These are phyloP conservation scores for roundworm (Caenorhabditis elegans) DNA, from an alignment of 1,140 invertebrate genomes.

Conservation along the genomic window DNA sequence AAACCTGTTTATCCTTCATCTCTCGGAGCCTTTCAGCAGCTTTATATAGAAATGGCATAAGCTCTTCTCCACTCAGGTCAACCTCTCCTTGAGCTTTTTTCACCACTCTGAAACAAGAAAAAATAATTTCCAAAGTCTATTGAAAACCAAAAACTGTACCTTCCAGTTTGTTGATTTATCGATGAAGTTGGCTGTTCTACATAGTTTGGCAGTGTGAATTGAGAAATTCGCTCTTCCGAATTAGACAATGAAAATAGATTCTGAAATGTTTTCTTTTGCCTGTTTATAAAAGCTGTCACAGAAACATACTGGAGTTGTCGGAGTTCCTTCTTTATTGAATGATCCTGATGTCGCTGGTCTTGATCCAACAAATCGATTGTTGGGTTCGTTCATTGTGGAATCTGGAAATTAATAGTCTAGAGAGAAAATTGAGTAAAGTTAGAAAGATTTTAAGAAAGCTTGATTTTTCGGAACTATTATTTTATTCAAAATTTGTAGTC, in stretches of 20 bases:
- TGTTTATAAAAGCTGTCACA: too few relatives aligned
- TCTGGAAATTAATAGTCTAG: too few relatives aligned
- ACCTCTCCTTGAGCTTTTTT: not conserved
- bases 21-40: not conserved
- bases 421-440: too few relatives aligned
- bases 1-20: slow-evolving; percentile 2
- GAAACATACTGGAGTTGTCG: not conserved
- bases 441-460: too few relatives aligned
- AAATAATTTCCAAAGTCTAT: too few relatives aligned
- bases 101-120: not conserved
- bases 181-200: not conserved
- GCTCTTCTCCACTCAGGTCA: not conserved
- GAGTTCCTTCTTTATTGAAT: not conserved
- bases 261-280: not conserved
- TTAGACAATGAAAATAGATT: not conserved
- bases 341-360: not conserved
- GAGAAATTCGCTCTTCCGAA: not conserved
- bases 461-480: too few relatives aligned
- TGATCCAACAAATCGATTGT: not conserved
- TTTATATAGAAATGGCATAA: slow-evolving; percentile 12
- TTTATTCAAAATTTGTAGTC: too few relatives aligned
- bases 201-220: slow-evolving; percentile 4
- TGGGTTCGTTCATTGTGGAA: not conserved
- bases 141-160: too few relatives aligned
- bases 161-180: not conserved